phyloP scores from a whole-genome alignment of 1,140 invertebrate genomes.

The Zophobas atratus region DNA sequence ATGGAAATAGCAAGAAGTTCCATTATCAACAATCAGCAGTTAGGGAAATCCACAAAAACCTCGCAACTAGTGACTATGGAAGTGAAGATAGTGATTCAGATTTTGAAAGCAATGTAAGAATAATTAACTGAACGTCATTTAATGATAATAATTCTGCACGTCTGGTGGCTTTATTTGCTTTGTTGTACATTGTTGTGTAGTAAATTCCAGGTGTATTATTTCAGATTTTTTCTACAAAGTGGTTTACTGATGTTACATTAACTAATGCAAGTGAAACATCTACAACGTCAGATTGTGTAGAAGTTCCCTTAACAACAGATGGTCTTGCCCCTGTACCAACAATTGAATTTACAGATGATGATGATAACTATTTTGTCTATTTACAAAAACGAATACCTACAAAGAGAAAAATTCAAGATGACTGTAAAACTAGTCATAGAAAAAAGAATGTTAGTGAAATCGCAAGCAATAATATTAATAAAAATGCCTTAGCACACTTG shows the following conservation, averaged over 20 bases:
- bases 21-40: background rate
- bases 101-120: constrained; percentile 16
- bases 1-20: background rate
- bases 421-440: background rate
- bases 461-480: constrained; percentile 12
- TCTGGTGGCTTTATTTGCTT: background rate
- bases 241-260: background rate
- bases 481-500: background rate
- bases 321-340: constrained; percentile 3
- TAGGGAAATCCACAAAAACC: constrained; percentile 18
- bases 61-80: constrained; percentile 40
- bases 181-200: background rate
- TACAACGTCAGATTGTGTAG: constrained; percentile 14
- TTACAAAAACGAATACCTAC: background rate
- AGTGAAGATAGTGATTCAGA: constrained; percentile 39
- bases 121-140: too few species aligned
- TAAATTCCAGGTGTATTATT: background rate
- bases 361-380: constrained; percentile 20
- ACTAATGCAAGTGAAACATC: background rate
- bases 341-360: constrained; percentile 16
- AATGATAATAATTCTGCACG: background rate
- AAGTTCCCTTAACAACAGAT: constrained; percentile 17
- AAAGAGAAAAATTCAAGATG: constrained; percentile 18
- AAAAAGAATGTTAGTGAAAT: background rate
- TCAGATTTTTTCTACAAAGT: constrained; percentile 12